Percentiles rank a stretch among this genome's conserved stretches.
These are phyloP conservation scores for Hypanus sabinus DNA, from an alignment of 2,113 vertebrate genomes.

Conservation along the genomic window DNA sequence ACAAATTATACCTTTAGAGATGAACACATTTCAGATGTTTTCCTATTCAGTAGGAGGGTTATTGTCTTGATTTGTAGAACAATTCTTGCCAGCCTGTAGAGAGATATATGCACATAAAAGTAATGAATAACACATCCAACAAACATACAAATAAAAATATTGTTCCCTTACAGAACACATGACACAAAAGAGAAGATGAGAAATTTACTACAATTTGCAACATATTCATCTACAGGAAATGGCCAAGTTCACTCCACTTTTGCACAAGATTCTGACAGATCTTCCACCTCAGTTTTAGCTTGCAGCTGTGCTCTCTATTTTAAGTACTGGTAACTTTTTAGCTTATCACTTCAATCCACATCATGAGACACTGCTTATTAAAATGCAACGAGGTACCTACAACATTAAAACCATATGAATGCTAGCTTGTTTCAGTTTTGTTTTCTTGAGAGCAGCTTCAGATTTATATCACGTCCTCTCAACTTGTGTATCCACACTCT, in stretches of 20 bases:
- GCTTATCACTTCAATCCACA: neutral
- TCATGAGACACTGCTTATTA: neutral
- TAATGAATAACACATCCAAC: neutral
- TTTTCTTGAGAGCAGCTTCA: neutral
- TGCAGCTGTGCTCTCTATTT: neutral
- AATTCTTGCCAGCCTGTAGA: constrained; percentile 27
- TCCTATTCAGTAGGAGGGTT: neutral
- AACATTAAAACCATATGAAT: neutral
- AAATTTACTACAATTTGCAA: neutral
- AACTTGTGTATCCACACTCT: neutral
- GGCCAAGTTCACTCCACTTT: neutral
- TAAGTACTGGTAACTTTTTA: neutral
- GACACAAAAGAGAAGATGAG: neutral
- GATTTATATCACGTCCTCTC: neutral
- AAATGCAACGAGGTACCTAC: neutral
- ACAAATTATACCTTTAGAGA: constrained; percentile 25
- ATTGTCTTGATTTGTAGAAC: neutral
- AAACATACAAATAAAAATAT: neutral
- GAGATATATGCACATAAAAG: neutral
- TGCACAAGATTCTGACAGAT: neutral
- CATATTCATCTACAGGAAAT: neutral
- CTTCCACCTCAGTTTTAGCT: neutral
- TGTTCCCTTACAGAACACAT: neutral
- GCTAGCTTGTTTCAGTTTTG: neutral
- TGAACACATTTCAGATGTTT: neutral